These are phyloP conservation scores for Apolygus lucorum DNA, from an alignment of 1,140 invertebrate genomes.

Conservation along the genomic window DNA sequence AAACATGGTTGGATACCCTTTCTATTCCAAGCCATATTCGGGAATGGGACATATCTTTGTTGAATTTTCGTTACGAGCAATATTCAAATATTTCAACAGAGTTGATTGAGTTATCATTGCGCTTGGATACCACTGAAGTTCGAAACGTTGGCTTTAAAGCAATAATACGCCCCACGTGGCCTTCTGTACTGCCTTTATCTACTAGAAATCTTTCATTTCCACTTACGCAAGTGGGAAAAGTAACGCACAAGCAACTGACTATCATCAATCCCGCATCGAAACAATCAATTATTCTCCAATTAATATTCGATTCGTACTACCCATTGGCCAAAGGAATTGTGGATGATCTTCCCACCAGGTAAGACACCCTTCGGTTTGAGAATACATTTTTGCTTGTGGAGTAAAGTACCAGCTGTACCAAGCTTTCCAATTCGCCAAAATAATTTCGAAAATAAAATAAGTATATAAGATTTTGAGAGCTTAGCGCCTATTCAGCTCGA, in stretches of 20 bases:
- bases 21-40: slow-evolving; percentile 51
- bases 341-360: slow-evolving; percentile 28
- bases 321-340: slow-evolving; percentile 28
- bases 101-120: slow-evolving; percentile 27
- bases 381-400: too few species aligned
- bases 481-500: too few species aligned
- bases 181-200: slow-evolving; percentile 43
- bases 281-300: slow-evolving; percentile 48
- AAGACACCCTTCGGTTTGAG: too few species aligned
- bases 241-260: slow-evolving; percentile 51
- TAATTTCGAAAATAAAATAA: too few species aligned
- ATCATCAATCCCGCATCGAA: slow-evolving; percentile 53
- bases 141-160: slow-evolving; percentile 43
- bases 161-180: slow-evolving; percentile 65
- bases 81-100: slow-evolving; percentile 46
- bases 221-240: slow-evolving; percentile 71
- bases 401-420: too few species aligned
- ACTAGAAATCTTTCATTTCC: slow-evolving; percentile 57
- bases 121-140: slow-evolving; percentile 65
- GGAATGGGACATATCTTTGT: slow-evolving; percentile 52
- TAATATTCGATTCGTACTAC: slow-evolving; percentile 49
- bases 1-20: slow-evolving; percentile 63
- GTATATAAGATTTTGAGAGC: too few species aligned
- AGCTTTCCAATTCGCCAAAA: too few species aligned
- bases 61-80: slow-evolving; percentile 47